Evolutionary conservation across 2,888 invertebrate genomes (phyloP), one percentile per base, ranked within the genome.

Genomic region (Sussaba pulchella): DNA sequence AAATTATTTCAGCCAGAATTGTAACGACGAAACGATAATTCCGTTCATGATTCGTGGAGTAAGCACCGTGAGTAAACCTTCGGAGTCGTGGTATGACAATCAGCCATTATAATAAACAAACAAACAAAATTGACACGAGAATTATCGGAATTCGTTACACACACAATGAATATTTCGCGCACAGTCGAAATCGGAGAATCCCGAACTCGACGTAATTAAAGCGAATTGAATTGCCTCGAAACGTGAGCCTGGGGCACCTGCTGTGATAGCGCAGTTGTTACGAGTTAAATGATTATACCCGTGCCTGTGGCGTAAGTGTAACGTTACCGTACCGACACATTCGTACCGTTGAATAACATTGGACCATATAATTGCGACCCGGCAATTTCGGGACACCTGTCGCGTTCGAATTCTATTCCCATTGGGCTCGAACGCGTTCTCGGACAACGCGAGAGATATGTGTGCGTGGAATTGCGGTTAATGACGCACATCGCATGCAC

Each of bases 301-400:
- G n/a, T 19, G 10, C 10, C 9, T 12, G 19, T 59, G 17, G 9
- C 47, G 61, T 43, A 39, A 17, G 54, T 14, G 52, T 39, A 10
- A 21, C 9, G 36, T 31, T 36, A 21, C 39, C 26, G 1, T 36
- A 43, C 39, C 14, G 10, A 43, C 9, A 17, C 21, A 2, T 14
- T 39, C 17, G 41, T 9, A 71, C 57, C 57, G 69, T 77, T 39
- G 21, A 67, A 67, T 52, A 61, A 67, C 67, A 63, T 67, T 67
- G n/a, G 50, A 64, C 57, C 6, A 6, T 31, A 31, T 73, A 77
- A 81, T 77, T 39, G 67, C 76, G 57, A 77, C 61, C 54, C 72
- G 43, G 71, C 54, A 67, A 50, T 76, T 81, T 69, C 47, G 41
- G 26, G 54, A 54, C 80, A 81, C 80, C 77, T 77, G 81, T 77